phyloP scores from a whole-genome alignment of 2,888 invertebrate genomes.

The Ryuthela nishihirai region DNA sequence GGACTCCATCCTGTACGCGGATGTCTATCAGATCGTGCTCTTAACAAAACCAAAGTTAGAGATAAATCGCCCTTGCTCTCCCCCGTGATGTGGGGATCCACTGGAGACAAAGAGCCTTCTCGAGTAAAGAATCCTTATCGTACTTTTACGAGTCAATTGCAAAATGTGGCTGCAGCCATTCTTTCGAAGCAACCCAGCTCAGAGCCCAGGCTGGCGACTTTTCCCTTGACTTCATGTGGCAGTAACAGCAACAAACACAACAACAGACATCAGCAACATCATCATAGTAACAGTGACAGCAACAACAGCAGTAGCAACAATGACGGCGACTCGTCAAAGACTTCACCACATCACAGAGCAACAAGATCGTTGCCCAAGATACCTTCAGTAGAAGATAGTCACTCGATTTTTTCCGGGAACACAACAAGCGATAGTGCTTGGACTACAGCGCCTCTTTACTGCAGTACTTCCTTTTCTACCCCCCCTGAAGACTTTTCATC shows the following conservation, averaged over 20 bases:
- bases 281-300: background rate
- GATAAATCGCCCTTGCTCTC: constrained; percentile 1
- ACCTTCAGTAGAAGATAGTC: constrained; percentile 3
- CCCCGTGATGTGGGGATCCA: too few relatives aligned
- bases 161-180: background rate
- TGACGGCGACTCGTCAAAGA: background rate
- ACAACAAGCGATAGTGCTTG: constrained; percentile 24
- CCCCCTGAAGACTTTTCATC: constrained; percentile 24
- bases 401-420: constrained; percentile 16
- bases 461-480: constrained; percentile 31
- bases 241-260: background rate
- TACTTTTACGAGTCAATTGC: too few relatives aligned
- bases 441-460: constrained; percentile 24
- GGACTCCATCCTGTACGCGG: constrained; percentile 11
- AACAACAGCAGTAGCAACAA: background rate
- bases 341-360: background rate
- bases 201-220: constrained; percentile 16
- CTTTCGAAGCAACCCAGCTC: constrained; percentile 12
- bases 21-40: constrained; percentile 28
- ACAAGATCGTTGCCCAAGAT: background rate
- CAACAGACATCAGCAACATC: background rate
- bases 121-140: too few relatives aligned
- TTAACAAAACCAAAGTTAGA: constrained; percentile 10
- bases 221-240: background rate
- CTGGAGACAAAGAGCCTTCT: too few relatives aligned